phyloP scores from a whole-genome alignment of 2,113 vertebrate species.

The Paramormyrops kingsleyae region DNA sequence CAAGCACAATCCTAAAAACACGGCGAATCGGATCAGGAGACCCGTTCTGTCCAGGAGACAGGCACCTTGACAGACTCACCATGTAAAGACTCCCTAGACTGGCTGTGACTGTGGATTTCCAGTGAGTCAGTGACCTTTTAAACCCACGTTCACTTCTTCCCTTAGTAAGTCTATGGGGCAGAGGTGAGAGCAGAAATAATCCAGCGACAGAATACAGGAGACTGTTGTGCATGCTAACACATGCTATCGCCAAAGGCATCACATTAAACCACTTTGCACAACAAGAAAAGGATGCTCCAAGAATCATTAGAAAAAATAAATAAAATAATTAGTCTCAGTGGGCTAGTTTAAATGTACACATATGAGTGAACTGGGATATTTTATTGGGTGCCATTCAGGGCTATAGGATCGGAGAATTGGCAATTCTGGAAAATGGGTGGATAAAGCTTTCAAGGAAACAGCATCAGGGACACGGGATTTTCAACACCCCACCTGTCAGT shows the following conservation, averaged over 20 bases:
- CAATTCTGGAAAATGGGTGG: neutral
- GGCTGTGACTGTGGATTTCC: neutral
- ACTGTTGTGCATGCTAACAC: neutral
- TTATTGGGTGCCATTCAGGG: neutral
- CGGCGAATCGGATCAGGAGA: constrained; percentile 34
- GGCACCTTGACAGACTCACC: constrained; percentile 25
- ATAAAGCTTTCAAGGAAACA: neutral
- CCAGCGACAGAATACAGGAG: neutral
- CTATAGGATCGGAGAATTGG: neutral
- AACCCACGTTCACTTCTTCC: neutral
- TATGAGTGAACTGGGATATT: neutral
- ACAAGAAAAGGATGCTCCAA: neutral
- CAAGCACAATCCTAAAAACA: constrained; percentile 38
- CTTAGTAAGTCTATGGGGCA: neutral
- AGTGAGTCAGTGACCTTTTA: neutral
- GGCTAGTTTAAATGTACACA: neutral
- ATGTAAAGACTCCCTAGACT: constrained; percentile 22
- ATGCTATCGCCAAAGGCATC: neutral
- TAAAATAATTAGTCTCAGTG: neutral
- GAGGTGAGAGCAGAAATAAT: neutral
- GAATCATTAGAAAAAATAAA: neutral
- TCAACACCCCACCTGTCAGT: neutral
- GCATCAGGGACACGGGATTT: neutral
- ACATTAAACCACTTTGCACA: neutral
- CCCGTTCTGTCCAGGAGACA: constrained; percentile 23